Base-by-base conservation (phyloP, 2,113 vertebrate genomes). In the Paratilapia polleni region DNA sequence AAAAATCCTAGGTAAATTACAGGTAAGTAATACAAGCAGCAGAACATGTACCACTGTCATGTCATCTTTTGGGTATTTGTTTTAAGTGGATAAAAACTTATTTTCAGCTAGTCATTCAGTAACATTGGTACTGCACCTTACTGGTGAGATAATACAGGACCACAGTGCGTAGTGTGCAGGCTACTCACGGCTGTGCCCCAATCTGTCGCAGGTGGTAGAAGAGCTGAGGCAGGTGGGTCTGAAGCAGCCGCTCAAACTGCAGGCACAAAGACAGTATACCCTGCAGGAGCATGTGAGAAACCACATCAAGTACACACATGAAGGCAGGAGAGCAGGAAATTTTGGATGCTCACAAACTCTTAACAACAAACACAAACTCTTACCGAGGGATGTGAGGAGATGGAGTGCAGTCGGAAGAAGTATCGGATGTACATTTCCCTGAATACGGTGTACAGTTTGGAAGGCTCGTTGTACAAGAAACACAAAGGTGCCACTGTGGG, bases 321-420 rank as follows among this genome's bases (percentile, higher is more conserved):
- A 6, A 41, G 10, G n/a, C 20, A 6, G 2, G 28, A 19, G 79
- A 68, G 34, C 17, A 54, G 66, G 49, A 31, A 1, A 2, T 54
- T n/a, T 73, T 54, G 68, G 6, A 73, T 73, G 26, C 49, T 54
- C 47, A 26, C 5, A 24, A n/a, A n/a, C n/a, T n/a, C n/a, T 17
- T 31, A n/a, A n/a, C 31, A 14, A 22, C 19, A 15, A 12, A 13
- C 3, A 19, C 0, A 54, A 1, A 31, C 47, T 95, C 97, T 97
- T 95, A 99, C 98, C 88, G 97, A 99, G 54, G 96, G 94, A 90
- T 97, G 97, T 79, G 98, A 99, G 88, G 98, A 99, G 93, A 99
- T 97, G 86, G 97, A 98, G 95, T 99, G 98, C 31, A 99, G 95
- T 87, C 98, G 96, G 96, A 99, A 99, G 97, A 99, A 99, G 95